Evolutionary conservation across 2,888 invertebrate genomes (phyloP), one percentile per base, ranked within the genome.

Genomic region (Eugnorisma glareosa): DNA sequence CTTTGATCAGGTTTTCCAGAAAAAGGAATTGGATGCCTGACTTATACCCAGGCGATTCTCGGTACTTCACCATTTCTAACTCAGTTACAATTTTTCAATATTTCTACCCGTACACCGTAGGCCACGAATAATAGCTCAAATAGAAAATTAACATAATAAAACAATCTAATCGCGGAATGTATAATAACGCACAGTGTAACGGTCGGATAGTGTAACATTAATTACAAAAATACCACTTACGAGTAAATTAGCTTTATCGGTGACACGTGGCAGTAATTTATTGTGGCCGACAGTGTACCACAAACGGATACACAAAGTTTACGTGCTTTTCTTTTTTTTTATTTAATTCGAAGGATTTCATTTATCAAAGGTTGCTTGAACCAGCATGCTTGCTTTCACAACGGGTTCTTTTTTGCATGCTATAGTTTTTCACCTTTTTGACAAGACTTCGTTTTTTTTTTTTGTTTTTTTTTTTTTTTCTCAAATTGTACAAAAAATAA

Each of bases 141-240:
- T 79, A 75, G 51, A 77, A 84, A 84, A 87, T 88, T 88, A 71
- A 74, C 88, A 88, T 88, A 88, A 82, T 87, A 83, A 86, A 87
- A 82, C 88, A 90, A 90, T 91, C 90, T 91, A 90, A 91, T 91
- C 91, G 85, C 77, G 79, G 78, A 87, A 77, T 88, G 87, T 87
- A 89, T 90, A 89, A 89, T 88, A 91, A 85, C 83, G 87, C 83
- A 82, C 84, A 83, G 83, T 89, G 86, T 88, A 85, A 86, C 82
- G 83, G 74, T 77, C 85, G 87, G 90, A 89, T 89, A 88, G 88
- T 86, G 83, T 85, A 88, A 87, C 90, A 91, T 91, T 92, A 89
- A 91, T 92, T 89, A 90, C 83, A 89, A 84, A 91, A 92, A 92
- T 92, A 91, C 91, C 90, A 90, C 88, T 91, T 89, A 87, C 87